Evolutionary conservation across 2,113 vertebrate species (phyloP), one percentile per base, ranked within the genome.

Genomic region (Eleginops maclovinus): DNA sequence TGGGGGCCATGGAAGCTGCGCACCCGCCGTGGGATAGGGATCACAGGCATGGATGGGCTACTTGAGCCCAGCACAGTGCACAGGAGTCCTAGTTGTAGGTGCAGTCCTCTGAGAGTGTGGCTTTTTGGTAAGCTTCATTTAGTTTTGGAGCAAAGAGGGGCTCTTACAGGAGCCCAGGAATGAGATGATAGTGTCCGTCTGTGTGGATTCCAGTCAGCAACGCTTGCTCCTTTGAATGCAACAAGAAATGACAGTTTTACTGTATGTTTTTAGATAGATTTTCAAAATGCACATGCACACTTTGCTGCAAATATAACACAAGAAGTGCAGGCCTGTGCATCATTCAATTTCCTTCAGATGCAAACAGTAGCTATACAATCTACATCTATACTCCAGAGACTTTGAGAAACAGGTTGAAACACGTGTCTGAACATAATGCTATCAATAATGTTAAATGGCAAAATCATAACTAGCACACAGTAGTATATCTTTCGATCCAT

Each of bases 1-100:
- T 99, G 97, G 87, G 97, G 98, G 87, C 97, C 97, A 78, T 98
- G 97, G 94, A 99, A 99, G 69, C 97, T 98, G 81, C 98, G 97
- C 93, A 96, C 97, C 93, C 97, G 95, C 74, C 97, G 95, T 75
- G 98, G 98, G 79, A 99, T 99, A 92, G 98, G 98, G 94, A 99
- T 97, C 87, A 99, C 95, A 94, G 98, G 97, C 98, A 99, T 99
- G 88, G 95, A 94, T 93, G 92, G 91, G 91, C 89, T 84, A 88
- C 89, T 17, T 68, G 82, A 92, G 93, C 89, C 89, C 82, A 87
- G 81, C 77, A 75, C 75, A 28, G 89, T 79, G 81, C 87, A 62
- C 82, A 62, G 77, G 89, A 70, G 90, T 88, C 81, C 84, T 92
- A 53, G 75, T 40, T 31, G 79, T 81, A 86, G 72, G 75, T 55